Evolutionary conservation across 2,113 vertebrate genomes (phyloP).

Genomic region (Protobothrops flavoviridis): DNA sequence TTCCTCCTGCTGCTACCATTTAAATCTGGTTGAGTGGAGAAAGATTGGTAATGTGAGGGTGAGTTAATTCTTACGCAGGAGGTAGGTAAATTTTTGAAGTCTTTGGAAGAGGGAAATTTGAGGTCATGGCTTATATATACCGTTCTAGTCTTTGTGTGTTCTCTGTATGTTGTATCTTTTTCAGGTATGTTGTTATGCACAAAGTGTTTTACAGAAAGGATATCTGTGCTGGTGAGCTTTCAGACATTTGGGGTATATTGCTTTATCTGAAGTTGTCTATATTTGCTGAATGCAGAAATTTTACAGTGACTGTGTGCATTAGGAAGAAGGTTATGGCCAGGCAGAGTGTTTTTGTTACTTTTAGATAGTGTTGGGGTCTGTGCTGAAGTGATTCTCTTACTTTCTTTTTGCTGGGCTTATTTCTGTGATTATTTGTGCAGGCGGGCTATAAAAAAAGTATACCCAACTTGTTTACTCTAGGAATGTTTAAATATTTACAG

Average conservation of each 20-base stretch:
- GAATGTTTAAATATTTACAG: neutral
- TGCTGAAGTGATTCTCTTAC: neutral
- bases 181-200: neutral
- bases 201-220: neutral
- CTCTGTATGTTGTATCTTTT: neutral
- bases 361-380: neutral
- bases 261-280: neutral
- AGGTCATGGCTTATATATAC: neutral
- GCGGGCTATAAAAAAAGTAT: neutral
- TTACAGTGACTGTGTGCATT: neutral
- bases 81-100: neutral
- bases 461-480: neutral
- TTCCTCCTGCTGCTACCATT: neutral
- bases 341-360: neutral
- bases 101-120: neutral
- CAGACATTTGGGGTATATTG: neutral
- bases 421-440: neutral
- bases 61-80: neutral
- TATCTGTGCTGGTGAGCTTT: neutral
- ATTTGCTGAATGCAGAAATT: neutral
- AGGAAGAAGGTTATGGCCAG: neutral
- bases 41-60: neutral
- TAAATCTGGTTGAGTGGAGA: neutral
- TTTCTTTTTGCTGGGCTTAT: neutral
- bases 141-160: neutral